Conservation (phyloP, 2,888 invertebrate species). For the Agrotis ipsilon region DNA sequence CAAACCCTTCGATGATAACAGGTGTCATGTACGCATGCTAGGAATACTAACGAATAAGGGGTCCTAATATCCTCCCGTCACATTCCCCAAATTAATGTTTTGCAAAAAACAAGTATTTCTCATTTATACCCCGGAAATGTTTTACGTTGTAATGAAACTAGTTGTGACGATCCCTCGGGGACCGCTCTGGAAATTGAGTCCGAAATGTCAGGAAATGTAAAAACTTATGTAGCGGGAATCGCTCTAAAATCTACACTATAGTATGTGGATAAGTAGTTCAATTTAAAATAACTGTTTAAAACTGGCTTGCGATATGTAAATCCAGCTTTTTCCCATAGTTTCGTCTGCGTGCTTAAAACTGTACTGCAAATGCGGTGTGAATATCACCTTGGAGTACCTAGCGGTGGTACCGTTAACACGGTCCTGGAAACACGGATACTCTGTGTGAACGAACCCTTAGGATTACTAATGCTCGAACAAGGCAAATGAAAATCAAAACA, state of each 20-base stretch:
- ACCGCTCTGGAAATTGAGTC: slow-evolving; percentile 21
- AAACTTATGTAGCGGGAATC: slow-evolving; percentile 27
- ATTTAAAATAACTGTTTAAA: slow-evolving; percentile 8
- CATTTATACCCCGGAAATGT: slow-evolving; percentile 1
- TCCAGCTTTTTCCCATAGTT: not conserved
- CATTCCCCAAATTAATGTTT: not conserved
- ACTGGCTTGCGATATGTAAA: not conserved
- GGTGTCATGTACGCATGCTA: too few relatives aligned
- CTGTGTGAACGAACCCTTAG: not conserved
- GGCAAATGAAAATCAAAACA: slow-evolving; percentile 13
- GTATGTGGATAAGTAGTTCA: not conserved
- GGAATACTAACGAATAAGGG: not conserved
- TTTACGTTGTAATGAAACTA: slow-evolving; percentile 30
- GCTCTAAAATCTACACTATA: not conserved
- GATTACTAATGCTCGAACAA: not conserved
- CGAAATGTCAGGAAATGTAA: slow-evolving; percentile 40
- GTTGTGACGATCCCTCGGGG: slow-evolving; percentile 6
- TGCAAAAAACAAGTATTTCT: slow-evolving; percentile 8
- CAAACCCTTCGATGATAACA: too few relatives aligned
- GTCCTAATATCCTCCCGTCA: slow-evolving; percentile 12
- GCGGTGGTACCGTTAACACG: too few relatives aligned
- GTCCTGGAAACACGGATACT: too few relatives aligned
- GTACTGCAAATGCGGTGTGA: too few relatives aligned
- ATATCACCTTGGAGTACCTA: too few relatives aligned
- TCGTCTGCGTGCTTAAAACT: not conserved